These are phyloP conservation scores for Pygocentrus nattereri DNA, from an alignment of 2,797 vertebrate species.

Conservation along the genomic window DNA sequence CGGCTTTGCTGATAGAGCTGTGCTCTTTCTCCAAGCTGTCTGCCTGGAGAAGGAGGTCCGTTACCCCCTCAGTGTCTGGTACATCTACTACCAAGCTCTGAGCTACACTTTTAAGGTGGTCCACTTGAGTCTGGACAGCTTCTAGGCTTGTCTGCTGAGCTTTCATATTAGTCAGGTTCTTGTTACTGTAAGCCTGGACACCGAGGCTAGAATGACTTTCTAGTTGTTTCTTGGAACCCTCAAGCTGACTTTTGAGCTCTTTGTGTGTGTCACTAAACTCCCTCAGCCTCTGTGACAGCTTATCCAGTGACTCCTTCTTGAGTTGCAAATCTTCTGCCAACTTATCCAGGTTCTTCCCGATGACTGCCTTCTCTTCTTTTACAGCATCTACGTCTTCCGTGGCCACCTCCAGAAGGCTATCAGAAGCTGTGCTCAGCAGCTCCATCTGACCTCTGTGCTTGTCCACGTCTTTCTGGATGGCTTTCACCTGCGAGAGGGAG, in stretches of 20 bases:
- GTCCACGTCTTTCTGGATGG: constrained; percentile 92
- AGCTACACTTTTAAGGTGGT: constrained; percentile 84
- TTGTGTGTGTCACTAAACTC: constrained; percentile 89
- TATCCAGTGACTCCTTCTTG: constrained; percentile 90
- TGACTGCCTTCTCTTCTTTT: constrained; percentile 79
- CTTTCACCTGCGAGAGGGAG: constrained; percentile 84
- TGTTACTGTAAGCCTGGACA: constrained; percentile 89
- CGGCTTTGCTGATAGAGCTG: constrained; percentile 76
- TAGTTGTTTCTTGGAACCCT: constrained; percentile 86
- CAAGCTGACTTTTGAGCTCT: constrained; percentile 86
- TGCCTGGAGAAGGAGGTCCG: constrained; percentile 87
- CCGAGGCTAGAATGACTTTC: constrained; percentile 84
- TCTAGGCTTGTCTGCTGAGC: constrained; percentile 92
- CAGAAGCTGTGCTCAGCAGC: constrained; percentile 84
- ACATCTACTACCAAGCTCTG: constrained; percentile 87
- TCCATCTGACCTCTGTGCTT: constrained; percentile 90
- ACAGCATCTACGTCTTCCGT: constrained; percentile 84
- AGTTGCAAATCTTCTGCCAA: constrained; percentile 85
- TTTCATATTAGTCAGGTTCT: constrained; percentile 91
- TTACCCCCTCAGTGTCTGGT: constrained; percentile 86
- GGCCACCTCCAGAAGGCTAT: constrained; percentile 85
- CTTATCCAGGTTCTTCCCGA: constrained; percentile 83
- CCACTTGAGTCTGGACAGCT: constrained; percentile 82
- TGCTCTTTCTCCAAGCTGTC: constrained; percentile 88
- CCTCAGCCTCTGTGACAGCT: constrained; percentile 86